Evolutionary conservation across 2,888 invertebrate genomes (phyloP).

Genomic region (Cenopis cana): DNA sequence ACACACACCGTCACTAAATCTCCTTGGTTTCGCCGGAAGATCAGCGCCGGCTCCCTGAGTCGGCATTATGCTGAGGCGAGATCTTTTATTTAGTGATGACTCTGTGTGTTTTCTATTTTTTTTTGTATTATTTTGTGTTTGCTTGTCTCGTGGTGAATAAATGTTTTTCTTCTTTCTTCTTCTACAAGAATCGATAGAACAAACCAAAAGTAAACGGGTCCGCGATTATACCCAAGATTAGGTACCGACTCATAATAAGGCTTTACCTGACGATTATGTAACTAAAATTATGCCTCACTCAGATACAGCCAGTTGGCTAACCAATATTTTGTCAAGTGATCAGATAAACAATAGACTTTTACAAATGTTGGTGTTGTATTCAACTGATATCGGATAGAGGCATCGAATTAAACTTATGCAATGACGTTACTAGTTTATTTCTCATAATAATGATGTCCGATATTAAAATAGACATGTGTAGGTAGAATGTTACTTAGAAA

Average conservation of each 20-base stretch:
- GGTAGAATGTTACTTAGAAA: not conserved
- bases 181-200: not conserved
- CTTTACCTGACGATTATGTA: constrained; percentile 55
- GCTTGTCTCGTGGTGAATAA: too few relatives aligned
- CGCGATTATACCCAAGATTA: constrained; percentile 55
- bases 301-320: constrained; percentile 30
- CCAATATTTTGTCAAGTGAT: constrained; percentile 39
- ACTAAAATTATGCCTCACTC: constrained; percentile 46
- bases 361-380: constrained; percentile 15
- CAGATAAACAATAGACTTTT: constrained; percentile 23
- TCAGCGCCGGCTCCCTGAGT: too few relatives aligned
- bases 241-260: constrained; percentile 46
- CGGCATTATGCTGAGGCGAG: too few relatives aligned
- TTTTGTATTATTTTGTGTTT: too few relatives aligned
- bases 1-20: too few relatives aligned
- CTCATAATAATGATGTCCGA: not conserved
- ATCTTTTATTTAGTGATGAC: too few relatives aligned
- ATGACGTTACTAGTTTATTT: not conserved
- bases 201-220: constrained; percentile 11
- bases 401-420: not conserved
- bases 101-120: too few relatives aligned
- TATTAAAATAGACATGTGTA: not conserved
- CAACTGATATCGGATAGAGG: not conserved
- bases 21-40: too few relatives aligned
- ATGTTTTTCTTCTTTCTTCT: too few relatives aligned